Percentiles rank a stretch among this genome's conserved stretches.
phyloP scores from a whole-genome alignment of 2,113 vertebrate species.

The Marmota flaviventris region DNA sequence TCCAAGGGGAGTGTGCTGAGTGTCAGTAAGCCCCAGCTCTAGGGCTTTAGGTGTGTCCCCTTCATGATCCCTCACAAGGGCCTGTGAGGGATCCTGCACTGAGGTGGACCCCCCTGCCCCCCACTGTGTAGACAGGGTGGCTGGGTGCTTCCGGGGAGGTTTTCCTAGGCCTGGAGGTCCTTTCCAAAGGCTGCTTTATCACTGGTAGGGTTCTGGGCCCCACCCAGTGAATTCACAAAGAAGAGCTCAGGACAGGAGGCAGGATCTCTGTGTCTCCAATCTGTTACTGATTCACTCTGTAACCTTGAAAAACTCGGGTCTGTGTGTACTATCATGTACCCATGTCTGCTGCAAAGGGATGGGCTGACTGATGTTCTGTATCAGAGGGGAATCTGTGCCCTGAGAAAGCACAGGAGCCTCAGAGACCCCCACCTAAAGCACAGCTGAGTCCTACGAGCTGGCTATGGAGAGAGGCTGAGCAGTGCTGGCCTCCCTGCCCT shows the following conservation, averaged over 20 bases:
- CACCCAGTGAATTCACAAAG: background rate
- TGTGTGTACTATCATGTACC: rapidly evolving
- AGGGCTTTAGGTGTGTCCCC: background rate
- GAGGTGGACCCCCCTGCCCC: too few relatives aligned
- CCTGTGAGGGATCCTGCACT: background rate
- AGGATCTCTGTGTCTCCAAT: background rate
- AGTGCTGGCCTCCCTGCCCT: background rate
- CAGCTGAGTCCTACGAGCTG: rapidly evolving
- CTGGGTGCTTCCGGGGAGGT: background rate
- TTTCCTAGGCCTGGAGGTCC: background rate
- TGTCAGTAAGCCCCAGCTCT: background rate
- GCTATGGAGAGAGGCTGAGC: too few relatives aligned
- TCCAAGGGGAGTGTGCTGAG: background rate
- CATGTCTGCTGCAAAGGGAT: background rate
- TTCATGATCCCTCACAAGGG: background rate
- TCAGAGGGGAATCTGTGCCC: background rate
- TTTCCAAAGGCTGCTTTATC: background rate
- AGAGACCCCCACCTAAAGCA: background rate
- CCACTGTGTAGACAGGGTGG: background rate
- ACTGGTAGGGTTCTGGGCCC: background rate
- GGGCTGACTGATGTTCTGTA: background rate
- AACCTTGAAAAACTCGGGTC: background rate
- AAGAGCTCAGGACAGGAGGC: background rate
- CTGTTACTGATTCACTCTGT: background rate
- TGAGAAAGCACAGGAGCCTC: background rate